Base-by-base conservation (phyloP, 2,888 invertebrate species). In the Drosophila dives region DNA sequence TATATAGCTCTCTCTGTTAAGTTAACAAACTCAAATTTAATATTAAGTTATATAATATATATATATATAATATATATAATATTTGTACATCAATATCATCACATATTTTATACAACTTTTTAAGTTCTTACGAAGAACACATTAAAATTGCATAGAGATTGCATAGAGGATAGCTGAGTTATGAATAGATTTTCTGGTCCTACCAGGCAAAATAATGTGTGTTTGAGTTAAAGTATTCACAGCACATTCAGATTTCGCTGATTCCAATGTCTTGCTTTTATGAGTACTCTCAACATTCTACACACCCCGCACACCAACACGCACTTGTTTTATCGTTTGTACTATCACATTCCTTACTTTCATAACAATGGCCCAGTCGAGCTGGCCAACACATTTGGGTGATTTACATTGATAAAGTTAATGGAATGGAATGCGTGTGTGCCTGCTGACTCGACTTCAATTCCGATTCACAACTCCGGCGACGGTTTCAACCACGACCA, bases 371-470 rank as follows among this genome's bases (percentile, higher is more conserved):
- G 80, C 36, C 36, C 62, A 73, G 72, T 64, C 72, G 56, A 61
- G 64, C 26, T 53, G 66, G 23, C 75, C 78, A 62, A 62, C 77
- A 88, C 88, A 85, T 85, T 85, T 88, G 71, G 88, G 85, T 86
- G 88, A 88, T 86, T 86, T 86, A 86, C 85, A 86, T 86, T 88
- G 85, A 86, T 88, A 86, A 86, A 86, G 85, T 86, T 86, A 86
- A 88, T 86, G 85, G 85, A 86, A 88, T 83, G 85, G 85, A 86
- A 86, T 86, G 85, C 85, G 85, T 86, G 85, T 77, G 86, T 66
- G n/a, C 76, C 75, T 79, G 85, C 86, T 87, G 83, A 85, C 79
- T 81, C 69, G 69, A 69, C 85, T 76, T 65, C 84, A 65, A 73
- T 73, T 80, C 69, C 73, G 67, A 68, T 65, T 67, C 69, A 54